A percentile compares a stretch with the other conserved stretches of the same genome.
phyloP scores from a whole-genome alignment of 1,140 invertebrate species.

The Trichogramma pretiosum region DNA sequence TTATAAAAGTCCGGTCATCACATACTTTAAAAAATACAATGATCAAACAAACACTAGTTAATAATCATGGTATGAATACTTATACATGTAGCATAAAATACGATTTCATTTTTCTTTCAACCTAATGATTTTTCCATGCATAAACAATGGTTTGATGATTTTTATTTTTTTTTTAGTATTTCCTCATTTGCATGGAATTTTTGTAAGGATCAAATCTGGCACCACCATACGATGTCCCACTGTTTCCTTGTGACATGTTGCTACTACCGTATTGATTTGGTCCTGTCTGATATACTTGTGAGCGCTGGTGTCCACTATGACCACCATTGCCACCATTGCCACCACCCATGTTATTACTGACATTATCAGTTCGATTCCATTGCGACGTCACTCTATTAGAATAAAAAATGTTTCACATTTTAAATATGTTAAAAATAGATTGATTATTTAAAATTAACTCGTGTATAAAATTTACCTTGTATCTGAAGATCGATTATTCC shows the following conservation, averaged over 20 bases:
- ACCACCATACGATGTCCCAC: conserved; percentile 33
- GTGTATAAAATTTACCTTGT: conserved; percentile 16
- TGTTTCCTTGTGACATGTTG: conserved; percentile 36
- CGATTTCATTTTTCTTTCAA: too few species aligned
- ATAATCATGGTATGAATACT: too few species aligned
- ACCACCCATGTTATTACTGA: conserved; percentile 34
- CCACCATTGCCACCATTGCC: conserved; percentile 38
- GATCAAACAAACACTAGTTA: too few species aligned
- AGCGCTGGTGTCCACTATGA: conserved; percentile 35
- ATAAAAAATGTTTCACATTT: conserved; percentile 13
- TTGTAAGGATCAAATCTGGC: conserved; percentile 43
- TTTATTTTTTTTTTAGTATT: too few species aligned
- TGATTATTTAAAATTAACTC: conserved; percentile 3
- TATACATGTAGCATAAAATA: too few species aligned
- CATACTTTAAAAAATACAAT: too few species aligned
- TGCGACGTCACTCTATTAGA: conserved; percentile 24
- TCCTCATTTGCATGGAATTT: conserved; percentile 40
- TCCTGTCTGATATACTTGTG: conserved; percentile 40
- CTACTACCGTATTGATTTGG: conserved; percentile 32
- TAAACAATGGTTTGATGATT: too few species aligned
- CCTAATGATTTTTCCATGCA: not conserved
- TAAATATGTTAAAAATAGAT: not conserved
- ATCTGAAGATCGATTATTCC: conserved; percentile 40
- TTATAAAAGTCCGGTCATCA: too few species aligned
- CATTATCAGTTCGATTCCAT: conserved; percentile 42